Conservation (phyloP, 2,888 invertebrate genomes). For the Villa cingulata region DNA sequence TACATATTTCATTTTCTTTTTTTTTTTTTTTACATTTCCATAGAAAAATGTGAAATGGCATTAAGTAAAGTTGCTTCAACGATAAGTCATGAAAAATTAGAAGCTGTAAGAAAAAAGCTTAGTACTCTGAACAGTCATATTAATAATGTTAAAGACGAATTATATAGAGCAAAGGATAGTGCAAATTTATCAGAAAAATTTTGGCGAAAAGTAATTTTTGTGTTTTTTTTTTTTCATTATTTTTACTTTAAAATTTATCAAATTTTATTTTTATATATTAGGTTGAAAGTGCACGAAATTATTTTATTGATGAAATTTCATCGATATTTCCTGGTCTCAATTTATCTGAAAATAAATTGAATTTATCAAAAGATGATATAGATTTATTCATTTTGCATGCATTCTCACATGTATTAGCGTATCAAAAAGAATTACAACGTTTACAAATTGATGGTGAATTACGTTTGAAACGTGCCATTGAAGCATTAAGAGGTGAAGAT, state of each 20-base stretch:
- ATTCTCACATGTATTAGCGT: slow-evolving; percentile 58
- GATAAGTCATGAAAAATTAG: slow-evolving; percentile 33
- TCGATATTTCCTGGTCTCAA: slow-evolving; percentile 61
- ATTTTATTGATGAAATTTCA: slow-evolving; percentile 50
- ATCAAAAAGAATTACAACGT: slow-evolving; percentile 63
- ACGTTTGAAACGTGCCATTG: slow-evolving; percentile 50
- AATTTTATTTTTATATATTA: slow-evolving; percentile 11
- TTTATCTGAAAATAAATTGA: slow-evolving; percentile 48
- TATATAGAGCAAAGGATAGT: slow-evolving; percentile 42
- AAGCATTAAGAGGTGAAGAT: slow-evolving; percentile 44
- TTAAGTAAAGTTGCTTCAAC: slow-evolving; percentile 25
- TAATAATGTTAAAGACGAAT: slow-evolving; percentile 42
- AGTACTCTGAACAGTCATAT: slow-evolving; percentile 45
- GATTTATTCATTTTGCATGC: slow-evolving; percentile 69
- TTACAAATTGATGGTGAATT: slow-evolving; percentile 50
- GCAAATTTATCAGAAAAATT: slow-evolving; percentile 61
- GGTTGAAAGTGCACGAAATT: slow-evolving; percentile 42
- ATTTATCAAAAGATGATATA: slow-evolving; percentile 47
- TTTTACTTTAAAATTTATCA: too few relatives aligned
- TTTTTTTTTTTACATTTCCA: slow-evolving; percentile 5
- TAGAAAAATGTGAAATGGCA: slow-evolving; percentile 30
- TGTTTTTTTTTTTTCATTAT: too few relatives aligned
- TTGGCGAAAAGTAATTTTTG: slow-evolving; percentile 54
- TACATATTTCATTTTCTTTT: background rate
- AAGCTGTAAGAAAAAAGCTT: slow-evolving; percentile 43